Base-by-base conservation (phyloP, 1,140 invertebrate species). In the Vanessa atalanta region DNA sequence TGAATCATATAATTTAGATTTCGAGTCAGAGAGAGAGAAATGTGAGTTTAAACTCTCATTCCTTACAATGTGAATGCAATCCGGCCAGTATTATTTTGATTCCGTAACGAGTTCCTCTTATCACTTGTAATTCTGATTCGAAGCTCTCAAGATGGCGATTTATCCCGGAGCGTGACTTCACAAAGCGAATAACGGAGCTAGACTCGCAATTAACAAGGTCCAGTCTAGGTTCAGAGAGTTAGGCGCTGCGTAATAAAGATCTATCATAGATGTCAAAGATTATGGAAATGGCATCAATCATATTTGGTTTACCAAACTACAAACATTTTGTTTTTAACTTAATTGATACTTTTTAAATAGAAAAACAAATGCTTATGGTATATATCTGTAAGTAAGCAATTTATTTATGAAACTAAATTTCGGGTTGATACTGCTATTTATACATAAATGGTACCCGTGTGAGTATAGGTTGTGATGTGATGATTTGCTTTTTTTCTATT, bases 161-260 rank as follows among this genome's bases (percentile, higher is more conserved):
- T 70, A 75, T 75, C 63, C 64, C 63, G n/a, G 50, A 64, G 65
- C 69, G 69, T 72, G 69, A 65, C 74, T 72, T 68, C 43, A 70
- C 55, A 65, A 70, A 82, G 77, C 67, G 73, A 79, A 64, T 83
- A 86, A 83, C 81, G 79, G 84, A 81, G 47, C 76, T 73, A 65
- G 79, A 68, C 66, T 78, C 63, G 79, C 81, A 83, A 86, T 84
- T 83, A 84, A 86, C 80, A 76, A 78, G 79, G 57, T 80, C 73
- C 69, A 61, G 43, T 16, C 63, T 65, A 73, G 70, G 37, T 26
- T 61, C 43, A 71, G 60, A 43, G 43, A 51, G 63, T 47, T 48
- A 61, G 60, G 47, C 26, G 31, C 14, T 61, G 51, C 8, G 66
- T 60, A 60, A 47, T 70, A 70, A 61, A 61, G 23, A 61, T 37